phyloP scores from a whole-genome alignment of 1,140 invertebrate genomes.

The Phenacoccus solenopsis region DNA sequence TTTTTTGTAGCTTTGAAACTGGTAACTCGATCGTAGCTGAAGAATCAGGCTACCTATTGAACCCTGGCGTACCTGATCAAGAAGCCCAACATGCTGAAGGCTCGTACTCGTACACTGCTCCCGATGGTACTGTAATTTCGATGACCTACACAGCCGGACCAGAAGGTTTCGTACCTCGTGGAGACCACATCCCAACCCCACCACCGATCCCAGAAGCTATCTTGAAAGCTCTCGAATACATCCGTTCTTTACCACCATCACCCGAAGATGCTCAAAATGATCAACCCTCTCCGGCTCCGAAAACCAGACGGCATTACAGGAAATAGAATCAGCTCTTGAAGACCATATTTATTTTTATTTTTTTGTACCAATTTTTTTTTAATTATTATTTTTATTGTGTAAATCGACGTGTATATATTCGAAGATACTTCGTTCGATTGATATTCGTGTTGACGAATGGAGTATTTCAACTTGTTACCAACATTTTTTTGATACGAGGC shows the following conservation, averaged over 20 bases:
- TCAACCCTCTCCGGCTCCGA: background rate
- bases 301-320: background rate
- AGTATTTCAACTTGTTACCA: no score
- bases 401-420: no score
- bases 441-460: no score
- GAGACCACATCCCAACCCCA: constrained; percentile 49
- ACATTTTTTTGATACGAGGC: background rate
- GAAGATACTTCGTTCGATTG: no score
- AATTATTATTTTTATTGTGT: no score
- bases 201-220: constrained; percentile 58
- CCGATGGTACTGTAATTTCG: constrained; percentile 53
- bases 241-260: constrained; percentile 34
- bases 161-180: constrained; percentile 45
- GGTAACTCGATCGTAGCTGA: constrained; percentile 53
- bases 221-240: constrained; percentile 54
- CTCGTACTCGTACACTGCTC: constrained; percentile 49
- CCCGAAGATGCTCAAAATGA: constrained; percentile 19
- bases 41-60: constrained; percentile 55
- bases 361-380: background rate
- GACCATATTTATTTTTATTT: background rate
- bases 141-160: constrained; percentile 63
- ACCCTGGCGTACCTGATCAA: constrained; percentile 41
- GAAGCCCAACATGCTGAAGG: constrained; percentile 47
- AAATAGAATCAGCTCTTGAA: background rate
- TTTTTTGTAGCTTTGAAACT: constrained; percentile 42